Percentiles rank a stretch among this genome's conserved stretches.
Conservation (phyloP, 2,888 invertebrate species). For the Cistogaster globosa region DNA sequence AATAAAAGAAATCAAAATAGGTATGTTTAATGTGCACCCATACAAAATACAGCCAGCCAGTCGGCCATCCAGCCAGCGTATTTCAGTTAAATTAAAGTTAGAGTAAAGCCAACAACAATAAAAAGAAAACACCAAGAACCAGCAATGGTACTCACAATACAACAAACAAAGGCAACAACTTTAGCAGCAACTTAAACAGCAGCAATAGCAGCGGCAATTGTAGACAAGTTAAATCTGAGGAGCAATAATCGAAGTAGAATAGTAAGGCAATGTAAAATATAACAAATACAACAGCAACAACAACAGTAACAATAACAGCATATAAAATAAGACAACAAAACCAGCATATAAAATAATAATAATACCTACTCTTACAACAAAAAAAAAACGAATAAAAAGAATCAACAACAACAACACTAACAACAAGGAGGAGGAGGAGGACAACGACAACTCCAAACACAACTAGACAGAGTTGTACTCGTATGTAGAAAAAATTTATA, state of each 20-base stretch:
- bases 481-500: constrained; percentile 39
- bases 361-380: constrained; percentile 55
- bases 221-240: constrained; percentile 56
- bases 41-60: constrained; percentile 7
- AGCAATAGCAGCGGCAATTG: constrained; percentile 44
- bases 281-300: constrained; percentile 12
- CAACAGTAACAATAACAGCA: constrained; percentile 33
- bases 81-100: constrained; percentile 56
- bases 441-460: constrained; percentile 43
- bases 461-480: constrained; percentile 56
- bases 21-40: constrained; percentile 54
- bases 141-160: constrained; percentile 1
- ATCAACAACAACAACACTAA: constrained; percentile 12
- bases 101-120: constrained; percentile 12
- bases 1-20: constrained; percentile 59
- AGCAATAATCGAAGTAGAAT: constrained; percentile 65
- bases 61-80: constrained; percentile 8
- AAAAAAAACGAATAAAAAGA: constrained; percentile 11
- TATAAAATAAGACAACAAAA: constrained; percentile 56
- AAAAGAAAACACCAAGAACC: constrained; percentile 6
- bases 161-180: constrained; percentile 27
- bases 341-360: constrained; percentile 56
- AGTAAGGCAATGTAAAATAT: constrained; percentile 62
- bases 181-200: constrained; percentile 5
- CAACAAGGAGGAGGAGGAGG: too few relatives aligned